A percentile compares a stretch with the other conserved stretches of the same genome.
Conservation (phyloP, 1,140 invertebrate species). For the Grapholita molesta region DNA sequence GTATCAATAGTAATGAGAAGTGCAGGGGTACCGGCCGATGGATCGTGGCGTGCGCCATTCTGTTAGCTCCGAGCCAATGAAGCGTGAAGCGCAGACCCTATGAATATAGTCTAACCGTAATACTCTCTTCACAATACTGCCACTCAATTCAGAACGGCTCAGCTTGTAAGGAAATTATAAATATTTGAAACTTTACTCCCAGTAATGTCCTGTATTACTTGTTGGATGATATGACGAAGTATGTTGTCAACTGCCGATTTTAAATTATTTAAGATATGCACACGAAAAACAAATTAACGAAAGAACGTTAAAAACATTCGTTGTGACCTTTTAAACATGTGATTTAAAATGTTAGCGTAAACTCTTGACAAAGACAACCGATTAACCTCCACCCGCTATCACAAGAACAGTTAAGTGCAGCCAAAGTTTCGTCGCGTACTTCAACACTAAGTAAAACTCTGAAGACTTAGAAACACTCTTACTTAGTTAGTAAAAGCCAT, state of each 20-base stretch:
- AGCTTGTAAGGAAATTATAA: background rate
- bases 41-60: background rate
- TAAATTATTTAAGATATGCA: no score
- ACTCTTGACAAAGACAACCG: slow-evolving; percentile 45
- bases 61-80: background rate
- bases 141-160: background rate
- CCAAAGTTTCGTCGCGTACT: slow-evolving; percentile 53
- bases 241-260: no score
- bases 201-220: background rate
- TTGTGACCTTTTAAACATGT: no score
- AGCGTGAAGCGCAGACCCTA: background rate
- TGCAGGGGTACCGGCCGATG: background rate
- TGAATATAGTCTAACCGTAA: background rate
- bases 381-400: slow-evolving; percentile 30
- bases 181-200: background rate
- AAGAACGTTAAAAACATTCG: no score
- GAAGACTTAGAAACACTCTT: slow-evolving; percentile 40
- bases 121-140: background rate
- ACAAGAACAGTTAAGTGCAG: slow-evolving; percentile 42
- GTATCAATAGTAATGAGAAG: background rate
- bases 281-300: no score
- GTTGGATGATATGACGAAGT: background rate
- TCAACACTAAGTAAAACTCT: slow-evolving; percentile 55
- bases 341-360: background rate
- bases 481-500: slow-evolving; percentile 43